These are phyloP conservation scores for Philhelius pedissequus DNA, from an alignment of 2,888 invertebrate species.

Conservation along the genomic window DNA sequence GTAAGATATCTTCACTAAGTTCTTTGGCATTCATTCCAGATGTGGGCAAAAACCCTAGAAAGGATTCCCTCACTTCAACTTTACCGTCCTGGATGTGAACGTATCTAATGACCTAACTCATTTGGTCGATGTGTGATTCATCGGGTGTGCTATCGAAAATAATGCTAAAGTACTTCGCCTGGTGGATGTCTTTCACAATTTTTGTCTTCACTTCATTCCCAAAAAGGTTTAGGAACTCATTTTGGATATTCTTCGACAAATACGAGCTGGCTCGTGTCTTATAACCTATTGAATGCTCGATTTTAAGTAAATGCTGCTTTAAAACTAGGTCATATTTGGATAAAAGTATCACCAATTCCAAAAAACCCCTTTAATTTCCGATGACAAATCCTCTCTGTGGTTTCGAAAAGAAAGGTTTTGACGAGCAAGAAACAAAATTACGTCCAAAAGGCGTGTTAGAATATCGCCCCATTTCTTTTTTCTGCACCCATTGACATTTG, in stretches of 20 bases:
- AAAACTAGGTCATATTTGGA: conserved; percentile 16
- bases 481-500: not conserved
- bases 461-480: conserved; percentile 25
- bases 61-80: not conserved
- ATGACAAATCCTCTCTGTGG: not conserved
- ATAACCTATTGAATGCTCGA: conserved; percentile 5
- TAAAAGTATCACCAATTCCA: conserved; percentile 10
- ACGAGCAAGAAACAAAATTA: conserved; percentile 1
- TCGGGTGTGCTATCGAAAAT: not conserved
- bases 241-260: conserved; percentile 23
- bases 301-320: conserved; percentile 20
- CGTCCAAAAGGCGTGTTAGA: conserved; percentile 2
- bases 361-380: conserved; percentile 2
- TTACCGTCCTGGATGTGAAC: not conserved
- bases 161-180: conserved; percentile 20
- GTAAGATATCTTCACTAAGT: not conserved
- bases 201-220: not conserved
- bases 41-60: not conserved
- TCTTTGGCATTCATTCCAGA: not conserved
- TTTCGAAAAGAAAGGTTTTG: conserved; percentile 9
- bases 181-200: conserved; percentile 21
- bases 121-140: conserved; percentile 11
- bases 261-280: conserved; percentile 7
- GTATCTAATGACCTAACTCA: conserved; percentile 25
- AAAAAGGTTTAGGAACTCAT: conserved; percentile 13